Evolutionary conservation across 2,888 invertebrate genomes (phyloP), one percentile per base, ranked within the genome.

Genomic region (Dermolepida albohirtum): DNA sequence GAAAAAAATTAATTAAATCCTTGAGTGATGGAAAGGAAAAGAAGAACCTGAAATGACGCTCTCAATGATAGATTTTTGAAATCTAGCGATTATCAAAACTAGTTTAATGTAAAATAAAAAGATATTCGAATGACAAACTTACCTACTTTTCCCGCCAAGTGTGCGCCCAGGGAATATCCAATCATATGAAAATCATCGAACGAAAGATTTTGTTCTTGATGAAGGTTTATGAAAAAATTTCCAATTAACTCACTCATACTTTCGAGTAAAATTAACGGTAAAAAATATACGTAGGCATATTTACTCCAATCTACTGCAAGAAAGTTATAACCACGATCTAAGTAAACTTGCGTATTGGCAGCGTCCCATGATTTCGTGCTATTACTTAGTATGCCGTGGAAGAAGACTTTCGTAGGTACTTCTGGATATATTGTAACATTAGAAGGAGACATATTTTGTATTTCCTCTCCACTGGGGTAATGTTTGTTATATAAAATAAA

Each of bases 131-230:
- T n/a, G n/a, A n/a, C n/a, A n/a, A n/a, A n/a, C 17, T 80, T 78
- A 5, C 76, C 78, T 6, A 77, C 74, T 66, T 78, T 78, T 39
- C 77, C 79, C 4, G 77, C 78, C 27, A 80, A 68, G 68, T 81
- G 81, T 1, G 78, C 71, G 5, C 81, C 81, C 41, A 81, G 65
- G n/a, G 81, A 81, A 72, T 80, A 80, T 0, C 80, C 80, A 14
- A 80, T 74, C 14, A 81, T 12, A 68, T 81, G 80, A 1, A 78
- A 49, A 16, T 74, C 72, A 16, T 74, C 40, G 7, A 74, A 55
- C 2, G 57, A 39, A 10, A 57, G 8, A 7, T 8, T 11, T 39
- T 49, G 27, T 8, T 11, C 14, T 14, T 29, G n/a, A 12, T 29
- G 40, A 1, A 57, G 39, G 2, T 29, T 27, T 16, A 49, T 8